Base-by-base conservation (phyloP, 2,888 invertebrate genomes). In the Linyphia triangularis region DNA sequence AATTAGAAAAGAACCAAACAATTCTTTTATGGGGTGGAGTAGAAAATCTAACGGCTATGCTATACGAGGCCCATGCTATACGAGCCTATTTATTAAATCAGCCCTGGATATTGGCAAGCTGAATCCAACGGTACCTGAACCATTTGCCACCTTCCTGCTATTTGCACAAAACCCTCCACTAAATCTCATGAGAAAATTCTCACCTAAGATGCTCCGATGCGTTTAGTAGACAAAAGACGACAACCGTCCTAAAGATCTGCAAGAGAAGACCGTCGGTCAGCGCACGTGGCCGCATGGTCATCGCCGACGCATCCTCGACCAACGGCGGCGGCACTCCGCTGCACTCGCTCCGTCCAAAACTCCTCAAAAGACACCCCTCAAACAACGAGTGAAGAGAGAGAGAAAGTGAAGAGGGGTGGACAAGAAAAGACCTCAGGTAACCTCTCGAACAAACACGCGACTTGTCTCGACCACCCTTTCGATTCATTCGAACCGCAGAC, bases 281-380 rank as follows among this genome's bases (percentile, higher is more conserved):
- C 70, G 81, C 69, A 16, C 81, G 51, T 57, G 28, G 59, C 22
- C 70, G 81, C 81, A 81, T 81, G 81, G 57, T 81, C 69, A 70
- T 57, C 59, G 67, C 57, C 59, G 59, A 51, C 43, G 69, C 81
- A 57, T 69, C 69, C 30, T 57, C 73, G 28, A 28, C 37, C 69
- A 43, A 22, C 37, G 59, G 37, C 40, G 63, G 63, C 30, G 51
- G 51, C 43, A 51, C 22, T 7, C 63, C 61, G 37, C 75, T 22
- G 37, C 70, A 19, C 59, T 22, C 33, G 24, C 75, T 30, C 37
- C 19, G 33, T 43, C 19, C 67, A n/a, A n/a, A n/a, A n/a, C 65
- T 67, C 79, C 63, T 26, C 65, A n/a, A n/a, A n/a, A n/a, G n/a
- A n/a, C n/a, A n/a, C 28, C 79, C 63, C 26, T 40, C 43, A 61